These are phyloP conservation scores for Calameuta pallipes DNA, from an alignment of 2,888 invertebrate species.

Conservation along the genomic window DNA sequence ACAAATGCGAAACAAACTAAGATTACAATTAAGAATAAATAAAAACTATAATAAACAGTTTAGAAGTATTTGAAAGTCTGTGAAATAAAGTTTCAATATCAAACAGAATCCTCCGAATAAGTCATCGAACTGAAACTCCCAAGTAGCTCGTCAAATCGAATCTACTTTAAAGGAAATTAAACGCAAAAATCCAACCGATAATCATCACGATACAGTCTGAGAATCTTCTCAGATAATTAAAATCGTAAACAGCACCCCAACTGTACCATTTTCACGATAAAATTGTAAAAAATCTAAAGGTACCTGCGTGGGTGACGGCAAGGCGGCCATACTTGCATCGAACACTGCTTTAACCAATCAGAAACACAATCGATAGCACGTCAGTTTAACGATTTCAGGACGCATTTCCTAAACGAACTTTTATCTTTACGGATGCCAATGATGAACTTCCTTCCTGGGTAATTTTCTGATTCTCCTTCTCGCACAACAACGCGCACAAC, in stretches of 20 bases:
- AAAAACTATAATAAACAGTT: neutral
- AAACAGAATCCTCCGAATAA: neutral
- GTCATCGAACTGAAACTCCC: neutral
- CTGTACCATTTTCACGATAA: conserved; percentile 12
- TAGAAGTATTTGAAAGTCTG: neutral
- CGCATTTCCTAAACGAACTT: conserved; percentile 30
- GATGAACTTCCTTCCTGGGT: neutral
- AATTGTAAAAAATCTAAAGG: conserved; percentile 55
- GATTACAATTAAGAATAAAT: neutral
- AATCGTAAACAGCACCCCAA: neutral
- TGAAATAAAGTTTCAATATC: neutral
- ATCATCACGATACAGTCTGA: neutral
- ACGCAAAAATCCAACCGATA: neutral
- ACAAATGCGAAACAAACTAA: neutral
- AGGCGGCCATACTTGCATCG: conserved; percentile 80
- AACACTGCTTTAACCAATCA: conserved; percentile 62
- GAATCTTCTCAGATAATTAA: neutral
- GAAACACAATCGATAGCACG: conserved; percentile 60
- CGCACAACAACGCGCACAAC: neutral
- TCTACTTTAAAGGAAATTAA: neutral
- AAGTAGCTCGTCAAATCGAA: neutral
- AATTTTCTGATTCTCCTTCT: neutral
- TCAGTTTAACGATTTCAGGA: conserved; percentile 43
- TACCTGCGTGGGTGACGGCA: conserved; percentile 89
- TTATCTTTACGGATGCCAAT: neutral